phyloP scores from a whole-genome alignment of 2,888 invertebrate genomes.

The Aphodius sticticus region DNA sequence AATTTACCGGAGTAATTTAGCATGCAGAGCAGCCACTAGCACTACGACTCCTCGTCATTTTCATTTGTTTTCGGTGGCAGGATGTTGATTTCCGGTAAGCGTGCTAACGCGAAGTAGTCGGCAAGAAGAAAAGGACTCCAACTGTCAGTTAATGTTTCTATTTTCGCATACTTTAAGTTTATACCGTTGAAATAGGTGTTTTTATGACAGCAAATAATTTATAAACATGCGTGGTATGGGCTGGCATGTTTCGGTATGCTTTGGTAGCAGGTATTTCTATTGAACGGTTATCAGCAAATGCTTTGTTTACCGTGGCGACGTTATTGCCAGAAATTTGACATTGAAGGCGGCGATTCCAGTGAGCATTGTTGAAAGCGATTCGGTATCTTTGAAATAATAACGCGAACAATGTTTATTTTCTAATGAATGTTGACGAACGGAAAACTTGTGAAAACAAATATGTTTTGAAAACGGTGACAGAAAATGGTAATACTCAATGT shows the following conservation, averaged over 20 bases:
- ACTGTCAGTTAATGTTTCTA: neutral
- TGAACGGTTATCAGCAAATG: constrained; percentile 4
- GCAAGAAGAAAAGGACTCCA: neutral
- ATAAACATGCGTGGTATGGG: neutral
- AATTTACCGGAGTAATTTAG: neutral
- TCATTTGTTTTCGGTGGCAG: neutral
- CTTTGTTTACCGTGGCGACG: neutral
- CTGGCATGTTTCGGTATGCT: neutral
- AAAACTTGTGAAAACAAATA: neutral
- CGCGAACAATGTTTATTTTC: neutral
- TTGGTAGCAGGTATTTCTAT: neutral
- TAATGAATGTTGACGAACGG: neutral
- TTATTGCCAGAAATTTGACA: neutral
- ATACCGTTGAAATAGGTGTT: neutral
- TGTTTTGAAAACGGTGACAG: neutral
- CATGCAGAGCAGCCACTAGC: neutral
- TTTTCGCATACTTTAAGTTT: neutral
- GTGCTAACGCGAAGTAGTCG: neutral
- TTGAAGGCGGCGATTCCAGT: neutral
- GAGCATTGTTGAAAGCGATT: neutral
- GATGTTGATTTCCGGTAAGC: neutral
- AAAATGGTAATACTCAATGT: neutral
- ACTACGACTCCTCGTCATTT: neutral
- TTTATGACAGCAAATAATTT: neutral
- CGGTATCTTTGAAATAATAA: neutral